Evolutionary conservation across 2,797 vertebrate species (phyloP).

Genomic region (Acanthurus tractus): DNA sequence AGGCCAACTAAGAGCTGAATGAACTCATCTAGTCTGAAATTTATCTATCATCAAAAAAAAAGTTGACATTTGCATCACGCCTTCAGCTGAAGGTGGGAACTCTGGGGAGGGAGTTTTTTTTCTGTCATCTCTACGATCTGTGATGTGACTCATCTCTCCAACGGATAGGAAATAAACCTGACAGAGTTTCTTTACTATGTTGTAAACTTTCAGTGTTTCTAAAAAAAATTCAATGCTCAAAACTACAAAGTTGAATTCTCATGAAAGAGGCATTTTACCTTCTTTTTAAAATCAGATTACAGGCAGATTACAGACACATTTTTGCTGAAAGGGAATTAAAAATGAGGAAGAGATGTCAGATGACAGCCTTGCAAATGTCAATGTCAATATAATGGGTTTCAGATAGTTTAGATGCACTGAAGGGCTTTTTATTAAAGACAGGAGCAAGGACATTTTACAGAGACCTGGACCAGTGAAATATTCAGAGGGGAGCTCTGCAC

Average conservation of each 20-base stretch:
- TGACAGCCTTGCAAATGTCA: no score
- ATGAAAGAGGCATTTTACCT: not conserved
- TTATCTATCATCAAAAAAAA: not conserved
- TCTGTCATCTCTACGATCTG: not conserved
- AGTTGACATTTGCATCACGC: not conserved
- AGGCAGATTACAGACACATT: no score
- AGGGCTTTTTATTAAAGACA: not conserved
- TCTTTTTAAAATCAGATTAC: not conserved
- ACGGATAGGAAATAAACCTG: not conserved
- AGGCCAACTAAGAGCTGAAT: not conserved
- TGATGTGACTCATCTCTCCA: slow-evolving; percentile 29
- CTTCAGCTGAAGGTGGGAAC: not conserved
- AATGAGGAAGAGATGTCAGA: no score
- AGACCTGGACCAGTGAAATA: not conserved
- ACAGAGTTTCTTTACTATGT: slow-evolving; percentile 17
- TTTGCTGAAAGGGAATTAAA: no score
- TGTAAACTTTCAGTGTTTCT: slow-evolving; percentile 20
- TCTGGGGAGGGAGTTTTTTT: not conserved
- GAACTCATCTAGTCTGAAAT: not conserved
- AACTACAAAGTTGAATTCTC: not conserved
- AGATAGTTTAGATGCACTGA: no score
- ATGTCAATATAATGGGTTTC: no score
- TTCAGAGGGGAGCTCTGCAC: not conserved
- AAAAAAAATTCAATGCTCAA: not conserved
- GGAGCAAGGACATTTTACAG: not conserved